These are phyloP conservation scores for Cantharis rufa DNA, from an alignment of 2,888 invertebrate genomes.

Conservation along the genomic window DNA sequence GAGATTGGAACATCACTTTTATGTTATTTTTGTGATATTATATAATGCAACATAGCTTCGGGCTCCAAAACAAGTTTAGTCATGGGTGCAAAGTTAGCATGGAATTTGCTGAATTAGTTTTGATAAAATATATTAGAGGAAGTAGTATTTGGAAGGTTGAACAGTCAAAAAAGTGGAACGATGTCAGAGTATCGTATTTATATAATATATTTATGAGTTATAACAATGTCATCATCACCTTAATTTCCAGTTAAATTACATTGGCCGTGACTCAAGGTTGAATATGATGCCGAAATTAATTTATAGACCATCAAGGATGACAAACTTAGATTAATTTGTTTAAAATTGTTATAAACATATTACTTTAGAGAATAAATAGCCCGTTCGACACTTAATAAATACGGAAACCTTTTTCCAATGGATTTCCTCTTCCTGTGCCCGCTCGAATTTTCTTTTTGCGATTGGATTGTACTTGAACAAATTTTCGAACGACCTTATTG, in stretches of 20 bases:
- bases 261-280: slow-evolving; percentile 34
- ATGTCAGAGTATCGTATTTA: neutral
- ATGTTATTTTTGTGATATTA: no score
- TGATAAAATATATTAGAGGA: neutral
- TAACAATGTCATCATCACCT: slow-evolving; percentile 30
- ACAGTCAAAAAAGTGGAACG: neutral
- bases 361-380: neutral
- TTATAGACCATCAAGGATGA: slow-evolving; percentile 29
- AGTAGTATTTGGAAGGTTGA: neutral
- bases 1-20: no score
- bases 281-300: slow-evolving; percentile 34
- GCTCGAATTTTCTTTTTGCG: neutral
- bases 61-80: no score
- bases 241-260: slow-evolving; percentile 30
- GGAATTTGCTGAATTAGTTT: neutral
- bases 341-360: neutral
- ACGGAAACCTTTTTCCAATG: neutral
- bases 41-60: no score
- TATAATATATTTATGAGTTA: neutral
- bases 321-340: neutral
- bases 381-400: neutral
- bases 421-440: neutral
- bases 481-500: slow-evolving; percentile 10
- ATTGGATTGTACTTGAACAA: neutral
- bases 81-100: neutral